These are phyloP conservation scores for Dynastes grantii DNA, from an alignment of 2,888 invertebrate genomes.

Conservation along the genomic window DNA sequence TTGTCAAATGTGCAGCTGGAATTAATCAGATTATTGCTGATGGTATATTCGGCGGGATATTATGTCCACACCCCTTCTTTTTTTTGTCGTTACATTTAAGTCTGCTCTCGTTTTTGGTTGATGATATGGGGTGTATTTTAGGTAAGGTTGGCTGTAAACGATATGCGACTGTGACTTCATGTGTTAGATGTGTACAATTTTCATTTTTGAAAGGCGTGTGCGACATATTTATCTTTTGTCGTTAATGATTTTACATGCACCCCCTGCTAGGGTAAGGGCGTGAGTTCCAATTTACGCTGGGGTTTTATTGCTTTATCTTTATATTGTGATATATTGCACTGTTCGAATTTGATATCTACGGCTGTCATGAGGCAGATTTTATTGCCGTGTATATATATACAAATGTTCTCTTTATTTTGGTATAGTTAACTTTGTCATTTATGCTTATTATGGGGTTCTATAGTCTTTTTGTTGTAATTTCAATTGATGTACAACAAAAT, in stretches of 20 bases:
- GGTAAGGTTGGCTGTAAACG: constrained; percentile 8
- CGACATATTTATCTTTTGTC: constrained; percentile 65
- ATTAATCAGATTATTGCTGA: constrained; percentile 69
- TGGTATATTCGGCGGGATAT: constrained; percentile 59
- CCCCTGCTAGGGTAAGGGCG: constrained; percentile 63
- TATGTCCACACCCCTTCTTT: constrained; percentile 18
- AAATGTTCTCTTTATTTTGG: no score
- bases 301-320: constrained; percentile 27
- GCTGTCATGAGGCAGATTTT: not conserved
- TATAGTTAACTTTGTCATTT: no score
- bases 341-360: constrained; percentile 1
- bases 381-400: not conserved
- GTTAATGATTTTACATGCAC: constrained; percentile 62
- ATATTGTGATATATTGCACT: not conserved
- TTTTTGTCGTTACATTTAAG: constrained; percentile 12
- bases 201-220: not conserved
- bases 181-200: not conserved
- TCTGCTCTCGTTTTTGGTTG: constrained; percentile 2
- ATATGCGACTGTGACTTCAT: constrained; percentile 17
- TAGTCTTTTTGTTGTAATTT: no score
- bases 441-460: no score
- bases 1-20: constrained; percentile 70
- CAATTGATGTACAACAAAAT: no score
- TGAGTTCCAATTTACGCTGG: constrained; percentile 56
- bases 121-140: constrained; percentile 6